Conservation (phyloP, 1,140 invertebrate genomes). For the Bombus fervidus region DNA sequence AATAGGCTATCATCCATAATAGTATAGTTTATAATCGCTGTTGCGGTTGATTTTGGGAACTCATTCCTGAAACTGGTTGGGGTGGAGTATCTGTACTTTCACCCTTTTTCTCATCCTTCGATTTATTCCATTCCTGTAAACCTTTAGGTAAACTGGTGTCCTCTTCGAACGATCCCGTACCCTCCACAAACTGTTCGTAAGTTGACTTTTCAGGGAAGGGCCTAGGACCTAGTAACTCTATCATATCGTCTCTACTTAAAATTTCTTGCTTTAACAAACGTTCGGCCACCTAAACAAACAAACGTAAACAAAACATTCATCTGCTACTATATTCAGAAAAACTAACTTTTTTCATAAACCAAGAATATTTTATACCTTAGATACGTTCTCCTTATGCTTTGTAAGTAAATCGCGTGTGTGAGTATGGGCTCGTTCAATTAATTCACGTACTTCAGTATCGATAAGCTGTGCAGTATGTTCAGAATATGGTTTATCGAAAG, state of each 20-base stretch:
- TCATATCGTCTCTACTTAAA: conserved; percentile 98
- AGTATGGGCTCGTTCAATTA: conserved; percentile 93
- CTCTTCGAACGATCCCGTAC: conserved; percentile 98
- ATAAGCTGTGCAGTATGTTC: conserved; percentile 98
- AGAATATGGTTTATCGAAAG: conserved; percentile 98
- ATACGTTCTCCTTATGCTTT: conserved; percentile 93
- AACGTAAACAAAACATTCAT: not conserved
- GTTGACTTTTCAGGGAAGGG: conserved; percentile 99
- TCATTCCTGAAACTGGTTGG: conserved; percentile 22
- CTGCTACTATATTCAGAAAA: not conserved
- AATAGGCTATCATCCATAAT: conserved; percentile 66
- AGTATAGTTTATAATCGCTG: conserved; percentile 69
- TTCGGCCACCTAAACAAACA: conserved; percentile 90
- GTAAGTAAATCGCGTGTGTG: conserved; percentile 91
- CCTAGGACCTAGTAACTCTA: conserved; percentile 95
- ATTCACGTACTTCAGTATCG: conserved; percentile 94
- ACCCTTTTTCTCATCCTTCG: conserved; percentile 65
- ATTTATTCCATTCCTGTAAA: conserved; percentile 96
- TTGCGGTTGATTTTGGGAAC: conserved; percentile 65
- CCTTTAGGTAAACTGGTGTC: conserved; percentile 97
- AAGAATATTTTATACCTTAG: conserved; percentile 85
- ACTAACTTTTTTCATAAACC: conserved; percentile 24
- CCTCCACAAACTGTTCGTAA: conserved; percentile 99
- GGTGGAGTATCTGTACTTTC: conserved; percentile 7
- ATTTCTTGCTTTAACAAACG: conserved; percentile 97